These are phyloP conservation scores for Myotis lucifugus DNA, from an alignment of 2,113 vertebrate species.

Conservation along the genomic window DNA sequence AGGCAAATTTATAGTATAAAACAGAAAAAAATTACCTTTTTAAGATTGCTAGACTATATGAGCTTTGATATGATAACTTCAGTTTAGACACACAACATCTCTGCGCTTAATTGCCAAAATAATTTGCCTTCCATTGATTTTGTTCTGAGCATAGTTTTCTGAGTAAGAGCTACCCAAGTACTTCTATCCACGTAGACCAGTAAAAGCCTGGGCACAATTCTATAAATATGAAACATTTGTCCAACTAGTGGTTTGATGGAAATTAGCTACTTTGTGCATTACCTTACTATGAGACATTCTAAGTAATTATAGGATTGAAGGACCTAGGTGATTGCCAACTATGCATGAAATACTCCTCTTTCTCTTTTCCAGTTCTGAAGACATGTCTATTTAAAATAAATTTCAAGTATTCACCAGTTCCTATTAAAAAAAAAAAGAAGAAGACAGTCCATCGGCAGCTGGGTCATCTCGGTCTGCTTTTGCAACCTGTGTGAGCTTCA, in stretches of 20 bases:
- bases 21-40: slow-evolving; percentile 19
- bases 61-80: slow-evolving; percentile 15
- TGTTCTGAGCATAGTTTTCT: background rate
- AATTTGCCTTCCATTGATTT: slow-evolving; percentile 39
- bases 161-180: background rate
- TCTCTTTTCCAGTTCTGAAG: background rate
- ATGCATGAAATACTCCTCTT: background rate
- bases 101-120: slow-evolving; percentile 12
- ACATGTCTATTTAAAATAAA: background rate
- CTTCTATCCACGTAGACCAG: background rate
- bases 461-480: background rate
- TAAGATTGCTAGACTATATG: background rate
- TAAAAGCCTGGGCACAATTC: background rate
- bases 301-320: slow-evolving; percentile 25
- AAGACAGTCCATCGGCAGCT: background rate
- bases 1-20: background rate
- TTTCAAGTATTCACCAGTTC: background rate
- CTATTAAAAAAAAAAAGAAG: background rate
- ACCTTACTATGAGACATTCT: background rate
- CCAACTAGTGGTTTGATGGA: background rate
- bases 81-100: slow-evolving; percentile 2
- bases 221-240: background rate
- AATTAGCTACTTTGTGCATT: slow-evolving; percentile 32
- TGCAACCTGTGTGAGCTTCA: background rate
- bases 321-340: background rate